A percentile compares a stretch with the other conserved stretches of the same genome.
Evolutionary conservation across 2,888 invertebrate species (phyloP).

Genomic region (Schizotus pectinicornis): DNA sequence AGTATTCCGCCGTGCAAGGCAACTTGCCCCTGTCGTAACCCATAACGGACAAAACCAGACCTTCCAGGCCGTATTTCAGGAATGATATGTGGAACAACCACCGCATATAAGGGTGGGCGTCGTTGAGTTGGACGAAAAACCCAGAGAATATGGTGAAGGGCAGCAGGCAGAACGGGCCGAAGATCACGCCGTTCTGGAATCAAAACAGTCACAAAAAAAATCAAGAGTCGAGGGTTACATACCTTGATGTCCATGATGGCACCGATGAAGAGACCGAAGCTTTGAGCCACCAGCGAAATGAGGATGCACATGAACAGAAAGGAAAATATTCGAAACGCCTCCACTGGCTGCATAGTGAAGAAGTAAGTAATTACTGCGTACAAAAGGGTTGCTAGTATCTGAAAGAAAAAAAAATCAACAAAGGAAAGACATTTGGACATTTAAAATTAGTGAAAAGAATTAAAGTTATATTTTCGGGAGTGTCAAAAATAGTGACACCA

Average conservation of each 20-base stretch:
- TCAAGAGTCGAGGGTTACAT: constrained; percentile 31
- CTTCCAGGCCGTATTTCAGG: constrained; percentile 87
- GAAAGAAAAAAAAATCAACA: constrained; percentile 42
- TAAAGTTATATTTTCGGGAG: too few species aligned
- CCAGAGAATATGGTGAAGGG: constrained; percentile 93
- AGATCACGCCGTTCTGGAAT: constrained; percentile 83
- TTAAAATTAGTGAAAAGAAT: too few species aligned
- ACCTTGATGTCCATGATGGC: constrained; percentile 82
- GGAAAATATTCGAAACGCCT: constrained; percentile 71
- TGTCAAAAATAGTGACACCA: too few species aligned
- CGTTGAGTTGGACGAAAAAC: constrained; percentile 85
- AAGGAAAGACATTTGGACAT: neutral
- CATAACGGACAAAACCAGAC: constrained; percentile 79
- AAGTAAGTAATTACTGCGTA: constrained; percentile 83
- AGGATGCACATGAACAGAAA: constrained; percentile 77
- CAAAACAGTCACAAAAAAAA: constrained; percentile 24
- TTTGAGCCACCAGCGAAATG: constrained; percentile 84
- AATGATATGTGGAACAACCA: constrained; percentile 92
- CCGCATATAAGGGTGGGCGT: constrained; percentile 77
- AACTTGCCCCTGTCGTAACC: constrained; percentile 80
- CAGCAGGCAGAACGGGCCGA: constrained; percentile 86
- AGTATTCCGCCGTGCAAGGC: constrained; percentile 76
- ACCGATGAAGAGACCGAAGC: constrained; percentile 84
- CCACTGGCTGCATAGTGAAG: constrained; percentile 87
- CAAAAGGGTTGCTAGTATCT: constrained; percentile 68